phyloP scores from a whole-genome alignment of 1,140 invertebrate genomes.

The Heterodera carotae region DNA sequence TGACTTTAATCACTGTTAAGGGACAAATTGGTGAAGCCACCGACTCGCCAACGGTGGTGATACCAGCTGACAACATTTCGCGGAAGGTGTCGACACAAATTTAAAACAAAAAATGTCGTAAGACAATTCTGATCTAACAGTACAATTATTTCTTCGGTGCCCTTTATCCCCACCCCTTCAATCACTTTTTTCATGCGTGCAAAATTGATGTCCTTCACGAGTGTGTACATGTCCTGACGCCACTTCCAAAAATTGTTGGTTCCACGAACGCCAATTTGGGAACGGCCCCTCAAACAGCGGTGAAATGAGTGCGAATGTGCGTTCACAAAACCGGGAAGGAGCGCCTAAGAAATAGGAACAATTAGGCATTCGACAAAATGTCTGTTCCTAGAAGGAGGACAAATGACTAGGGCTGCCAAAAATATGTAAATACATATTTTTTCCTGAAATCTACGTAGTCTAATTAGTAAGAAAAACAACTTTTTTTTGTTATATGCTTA shows the following conservation, averaged over 20 bases:
- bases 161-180: no score
- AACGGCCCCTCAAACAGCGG: slow-evolving; percentile 54
- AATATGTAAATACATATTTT: no score
- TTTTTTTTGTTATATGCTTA: no score
- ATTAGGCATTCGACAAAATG: no score
- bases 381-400: no score
- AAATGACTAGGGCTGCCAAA: no score
- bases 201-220: slow-evolving; percentile 53
- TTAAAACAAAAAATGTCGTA: slow-evolving; percentile 43
- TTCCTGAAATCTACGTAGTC: no score
- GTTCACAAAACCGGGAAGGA: slow-evolving; percentile 62
- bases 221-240: slow-evolving; percentile 60
- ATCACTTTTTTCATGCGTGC: slow-evolving; percentile 54
- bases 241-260: slow-evolving; percentile 63
- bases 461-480: no score
- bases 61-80: slow-evolving; percentile 62
- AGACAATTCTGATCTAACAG: no score
- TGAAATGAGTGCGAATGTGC: slow-evolving; percentile 64
- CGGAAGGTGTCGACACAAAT: slow-evolving; percentile 56
- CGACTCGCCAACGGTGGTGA: slow-evolving; percentile 60
- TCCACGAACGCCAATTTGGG: slow-evolving; percentile 34
- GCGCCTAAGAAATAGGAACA: slow-evolving; percentile 40
- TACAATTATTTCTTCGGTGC: no score
- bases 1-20: background rate
- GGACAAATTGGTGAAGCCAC: background rate